Conservation (phyloP, 2,113 vertebrate genomes). For the Columba livia region DNA sequence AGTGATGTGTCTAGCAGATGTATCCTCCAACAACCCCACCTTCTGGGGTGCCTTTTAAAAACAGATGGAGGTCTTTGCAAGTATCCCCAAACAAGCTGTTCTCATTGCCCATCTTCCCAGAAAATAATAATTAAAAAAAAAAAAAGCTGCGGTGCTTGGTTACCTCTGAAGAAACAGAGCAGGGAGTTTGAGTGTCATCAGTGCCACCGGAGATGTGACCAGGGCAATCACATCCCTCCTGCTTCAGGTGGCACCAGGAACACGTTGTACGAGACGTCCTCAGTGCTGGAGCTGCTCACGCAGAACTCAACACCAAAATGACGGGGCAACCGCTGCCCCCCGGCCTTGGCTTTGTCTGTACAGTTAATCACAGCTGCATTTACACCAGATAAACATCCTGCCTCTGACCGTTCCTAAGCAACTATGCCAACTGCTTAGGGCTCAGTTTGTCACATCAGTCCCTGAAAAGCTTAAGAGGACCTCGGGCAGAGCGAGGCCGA, state of each 20-base stretch:
- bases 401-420: background rate
- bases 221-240: background rate
- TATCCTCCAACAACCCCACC: background rate
- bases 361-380: background rate
- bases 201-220: accelerated
- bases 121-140: background rate
- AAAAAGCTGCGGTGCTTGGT: background rate
- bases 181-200: background rate
- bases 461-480: background rate
- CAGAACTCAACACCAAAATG: background rate
- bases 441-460: background rate
- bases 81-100: background rate
- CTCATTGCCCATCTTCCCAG: background rate
- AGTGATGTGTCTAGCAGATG: accelerated
- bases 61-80: background rate
- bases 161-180: background rate
- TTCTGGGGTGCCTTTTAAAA: background rate
- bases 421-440: accelerated
- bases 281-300: background rate
- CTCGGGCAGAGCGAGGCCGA: background rate
- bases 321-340: background rate
- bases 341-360: background rate
- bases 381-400: background rate
- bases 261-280: accelerated
- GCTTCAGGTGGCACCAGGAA: background rate